Base-by-base conservation (phyloP, 2,888 invertebrate species). In the Parapristionchus giblindavisi region DNA sequence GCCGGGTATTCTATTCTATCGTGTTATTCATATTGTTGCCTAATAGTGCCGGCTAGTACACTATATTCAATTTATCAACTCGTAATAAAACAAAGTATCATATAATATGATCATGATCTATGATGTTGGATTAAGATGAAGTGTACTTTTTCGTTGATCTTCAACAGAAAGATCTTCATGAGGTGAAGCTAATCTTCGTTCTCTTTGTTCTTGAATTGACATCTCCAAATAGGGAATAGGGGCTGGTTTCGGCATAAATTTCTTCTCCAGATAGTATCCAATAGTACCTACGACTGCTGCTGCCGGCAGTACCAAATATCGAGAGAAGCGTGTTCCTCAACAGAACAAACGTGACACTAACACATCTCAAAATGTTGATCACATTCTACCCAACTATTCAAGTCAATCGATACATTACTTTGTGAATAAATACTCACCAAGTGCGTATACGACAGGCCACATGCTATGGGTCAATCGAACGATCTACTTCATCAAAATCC, bases 241-340 rank as follows among this genome's bases (percentile, higher is more conserved):
- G 32, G 60, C 27, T 24, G 60, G 76, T 27, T 72, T 74, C 17
- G 77, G 75, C 48, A 71, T 43, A 40, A 79, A 58, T 56, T 77
- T 76, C 48, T 61, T 58, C 70, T 79, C 79, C n/a, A 72, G 72
- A 51, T 66, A 79, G 75, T 79, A 79, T n/a, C 79, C 79, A 61
- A 77, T 66, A 11, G 79, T 76, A 27, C 79, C 79, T 27, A 79
- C 71, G 6, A 77, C 75, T 2, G 76, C 76, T 1, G 79, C 79
- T 1, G 72, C 51, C 21, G 79, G 79, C 38, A 79, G 68, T 36
- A 77, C 77, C 17, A 77, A 34, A 48, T 72, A 75, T 27, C 72
- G 54, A 8, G 77, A 75, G 66, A 72, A 77, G 11, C 61, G 61
- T 14, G 52, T 29, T n/a, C 75, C 77, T 77, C 32, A 32, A 14